These are phyloP conservation scores for Leptodactylus fallax DNA, from an alignment of 2,797 vertebrate species.

Conservation along the genomic window DNA sequence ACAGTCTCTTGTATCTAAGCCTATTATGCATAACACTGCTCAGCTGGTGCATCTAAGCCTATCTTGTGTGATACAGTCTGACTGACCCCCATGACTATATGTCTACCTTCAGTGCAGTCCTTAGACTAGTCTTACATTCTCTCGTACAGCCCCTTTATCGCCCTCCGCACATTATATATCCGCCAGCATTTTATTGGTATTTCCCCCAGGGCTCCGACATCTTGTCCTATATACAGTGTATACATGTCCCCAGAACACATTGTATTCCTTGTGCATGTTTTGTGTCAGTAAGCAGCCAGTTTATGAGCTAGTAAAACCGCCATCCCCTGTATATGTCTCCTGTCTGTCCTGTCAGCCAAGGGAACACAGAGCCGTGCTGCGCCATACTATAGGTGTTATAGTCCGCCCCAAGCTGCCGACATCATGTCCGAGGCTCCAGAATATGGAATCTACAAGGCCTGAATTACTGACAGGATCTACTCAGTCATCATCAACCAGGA, in stretches of 20 bases:
- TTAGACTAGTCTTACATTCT: neutral
- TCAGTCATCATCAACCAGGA: neutral
- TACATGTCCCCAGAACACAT: neutral
- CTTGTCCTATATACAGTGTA: neutral
- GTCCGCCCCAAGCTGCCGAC: conserved; percentile 20
- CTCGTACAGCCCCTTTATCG: neutral
- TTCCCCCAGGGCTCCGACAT: neutral
- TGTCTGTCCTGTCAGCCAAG: conserved; percentile 29
- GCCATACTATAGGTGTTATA: conserved; percentile 32
- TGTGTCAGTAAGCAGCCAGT: conserved; percentile 23
- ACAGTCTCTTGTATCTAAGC: neutral
- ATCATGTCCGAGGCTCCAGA: conserved; percentile 19
- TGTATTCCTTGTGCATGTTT: conserved; percentile 31
- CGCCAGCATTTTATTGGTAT: neutral
- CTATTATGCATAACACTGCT: too few relatives aligned
- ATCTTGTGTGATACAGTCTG: neutral
- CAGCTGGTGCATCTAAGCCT: neutral
- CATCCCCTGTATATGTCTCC: conserved; percentile 20
- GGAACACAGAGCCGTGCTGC: neutral
- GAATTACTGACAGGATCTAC: conserved; percentile 4
- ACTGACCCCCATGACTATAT: neutral
- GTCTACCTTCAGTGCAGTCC: neutral
- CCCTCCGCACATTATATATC: neutral
- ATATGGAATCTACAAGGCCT: neutral
- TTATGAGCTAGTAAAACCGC: conserved; percentile 52